Percentiles rank a stretch among this genome's conserved stretches.
Conservation (phyloP, 2,888 invertebrate species). For the Girardia tigrina region DNA sequence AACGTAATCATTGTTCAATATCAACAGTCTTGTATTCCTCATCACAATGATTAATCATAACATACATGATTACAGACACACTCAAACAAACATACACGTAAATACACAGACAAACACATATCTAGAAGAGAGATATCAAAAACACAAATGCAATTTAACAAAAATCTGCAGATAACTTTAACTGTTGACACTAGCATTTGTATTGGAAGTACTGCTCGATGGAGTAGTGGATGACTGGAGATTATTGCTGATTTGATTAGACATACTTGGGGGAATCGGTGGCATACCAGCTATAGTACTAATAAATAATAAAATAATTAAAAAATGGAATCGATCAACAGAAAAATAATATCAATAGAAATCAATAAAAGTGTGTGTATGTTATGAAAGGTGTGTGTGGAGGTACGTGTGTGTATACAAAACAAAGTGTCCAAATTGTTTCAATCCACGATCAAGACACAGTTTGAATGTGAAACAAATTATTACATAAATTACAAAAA, state of each 20-base stretch:
- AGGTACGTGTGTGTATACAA: not conserved
- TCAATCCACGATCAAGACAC: not conserved
- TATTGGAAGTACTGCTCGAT: slow-evolving; percentile 17
- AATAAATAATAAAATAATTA: not conserved
- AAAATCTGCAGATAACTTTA: slow-evolving; percentile 11
- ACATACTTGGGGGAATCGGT: not conserved
- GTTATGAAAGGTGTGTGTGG: slow-evolving; percentile 2
- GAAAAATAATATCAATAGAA: not conserved
- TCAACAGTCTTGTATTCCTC: slow-evolving; percentile 10
- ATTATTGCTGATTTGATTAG: slow-evolving; percentile 20
- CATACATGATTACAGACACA: too few species aligned
- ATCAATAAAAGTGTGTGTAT: slow-evolving; percentile 6
- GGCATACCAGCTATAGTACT: slow-evolving; percentile 15
- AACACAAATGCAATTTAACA: slow-evolving; percentile 17
- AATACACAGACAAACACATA: too few species aligned
- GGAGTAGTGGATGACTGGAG: slow-evolving; percentile 23
- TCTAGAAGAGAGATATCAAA: not conserved
- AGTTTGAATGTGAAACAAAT: not conserved
- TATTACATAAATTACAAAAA: too few species aligned
- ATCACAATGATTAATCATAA: slow-evolving; percentile 6
- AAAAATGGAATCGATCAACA: not conserved
- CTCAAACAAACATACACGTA: not conserved
- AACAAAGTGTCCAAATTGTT: slow-evolving; percentile 2
- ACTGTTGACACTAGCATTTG: slow-evolving; percentile 23
- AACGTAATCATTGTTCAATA: not conserved